These are phyloP conservation scores for Etheostoma nigrum DNA, from an alignment of 2,797 vertebrate genomes.

Conservation along the genomic window DNA sequence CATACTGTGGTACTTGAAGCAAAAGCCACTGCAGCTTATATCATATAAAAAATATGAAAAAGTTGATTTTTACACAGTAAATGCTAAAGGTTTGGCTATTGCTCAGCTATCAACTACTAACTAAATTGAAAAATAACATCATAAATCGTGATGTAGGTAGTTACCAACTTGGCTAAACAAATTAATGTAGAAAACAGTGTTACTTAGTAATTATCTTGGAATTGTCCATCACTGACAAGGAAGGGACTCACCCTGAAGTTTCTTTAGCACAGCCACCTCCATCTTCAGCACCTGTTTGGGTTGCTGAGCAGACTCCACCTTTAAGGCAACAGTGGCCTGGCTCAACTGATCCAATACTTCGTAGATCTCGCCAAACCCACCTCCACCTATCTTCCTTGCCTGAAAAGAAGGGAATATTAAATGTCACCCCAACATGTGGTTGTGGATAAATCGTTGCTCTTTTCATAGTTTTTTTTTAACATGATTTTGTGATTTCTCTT, in stretches of 20 bases:
- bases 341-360: slow-evolving; percentile 96
- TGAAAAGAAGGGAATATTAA: slow-evolving; percentile 53
- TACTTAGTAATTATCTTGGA: background rate
- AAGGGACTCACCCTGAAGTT: slow-evolving; percentile 92
- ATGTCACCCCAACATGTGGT: background rate
- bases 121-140: too few species aligned
- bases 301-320: slow-evolving; percentile 98
- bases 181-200: background rate
- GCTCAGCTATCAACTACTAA: background rate
- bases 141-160: too few species aligned
- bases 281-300: slow-evolving; percentile 99
- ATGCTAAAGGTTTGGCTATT: background rate
- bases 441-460: background rate
- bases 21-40: background rate
- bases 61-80: background rate
- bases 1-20: background rate
- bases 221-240: background rate
- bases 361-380: slow-evolving; percentile 99
- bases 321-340: slow-evolving; percentile 94
- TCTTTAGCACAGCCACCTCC: slow-evolving; percentile 98
- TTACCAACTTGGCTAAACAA: too few species aligned
- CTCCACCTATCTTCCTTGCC: slow-evolving; percentile 97
- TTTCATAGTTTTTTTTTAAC: background rate
- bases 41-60: background rate
- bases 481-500: slow-evolving; percentile 44